phyloP scores from a whole-genome alignment of 2,113 vertebrate species.

The Tylochromis polylepis region DNA sequence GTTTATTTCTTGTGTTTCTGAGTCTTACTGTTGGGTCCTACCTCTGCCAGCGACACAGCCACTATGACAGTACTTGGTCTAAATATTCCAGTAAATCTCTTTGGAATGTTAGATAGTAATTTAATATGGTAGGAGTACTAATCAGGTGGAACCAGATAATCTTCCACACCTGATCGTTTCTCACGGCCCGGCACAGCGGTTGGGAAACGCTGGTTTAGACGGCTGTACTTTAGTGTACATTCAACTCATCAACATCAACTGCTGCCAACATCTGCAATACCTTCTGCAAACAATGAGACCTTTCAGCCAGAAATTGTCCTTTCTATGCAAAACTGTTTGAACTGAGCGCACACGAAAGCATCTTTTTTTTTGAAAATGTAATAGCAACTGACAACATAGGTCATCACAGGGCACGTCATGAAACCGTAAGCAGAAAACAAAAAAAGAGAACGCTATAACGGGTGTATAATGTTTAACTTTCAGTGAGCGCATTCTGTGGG shows the following conservation, averaged over 20 bases:
- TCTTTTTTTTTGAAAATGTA: neutral
- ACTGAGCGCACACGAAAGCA: neutral
- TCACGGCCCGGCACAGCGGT: too few relatives aligned
- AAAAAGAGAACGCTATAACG: neutral
- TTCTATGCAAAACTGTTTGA: neutral
- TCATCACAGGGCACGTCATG: neutral
- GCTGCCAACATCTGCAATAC: neutral
- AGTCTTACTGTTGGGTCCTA: too few relatives aligned
- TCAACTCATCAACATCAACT: neutral
- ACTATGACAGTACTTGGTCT: too few relatives aligned
- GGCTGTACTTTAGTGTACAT: neutral
- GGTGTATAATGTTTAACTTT: neutral
- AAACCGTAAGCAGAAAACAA: neutral
- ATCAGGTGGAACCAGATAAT: too few relatives aligned
- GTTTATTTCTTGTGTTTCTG: too few relatives aligned
- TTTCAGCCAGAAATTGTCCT: neutral
- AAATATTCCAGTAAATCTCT: too few relatives aligned
- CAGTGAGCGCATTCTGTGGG: neutral
- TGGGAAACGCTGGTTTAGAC: too few relatives aligned
- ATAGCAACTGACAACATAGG: neutral
- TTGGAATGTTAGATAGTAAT: too few relatives aligned
- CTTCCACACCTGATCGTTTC: too few relatives aligned
- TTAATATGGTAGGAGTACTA: too few relatives aligned
- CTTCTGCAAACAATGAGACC: neutral
- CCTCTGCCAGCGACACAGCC: too few relatives aligned